A percentile compares a stretch with the other conserved stretches of the same genome.
Conservation (phyloP, 2,888 invertebrate species). For the Anthrax anthrax region DNA sequence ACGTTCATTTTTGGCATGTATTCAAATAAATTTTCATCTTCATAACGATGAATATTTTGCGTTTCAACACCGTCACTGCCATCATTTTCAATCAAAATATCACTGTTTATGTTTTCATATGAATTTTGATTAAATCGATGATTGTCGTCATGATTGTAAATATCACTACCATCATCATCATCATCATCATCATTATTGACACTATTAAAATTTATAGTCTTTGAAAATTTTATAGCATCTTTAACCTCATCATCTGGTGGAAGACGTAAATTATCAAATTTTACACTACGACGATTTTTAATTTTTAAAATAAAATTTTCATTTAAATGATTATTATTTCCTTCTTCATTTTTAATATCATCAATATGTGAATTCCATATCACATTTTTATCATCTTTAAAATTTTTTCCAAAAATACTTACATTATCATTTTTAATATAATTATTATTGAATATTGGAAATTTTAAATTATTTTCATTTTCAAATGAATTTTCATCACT, state of each 20-base stretch:
- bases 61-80: too few relatives aligned
- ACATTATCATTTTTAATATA: not conserved
- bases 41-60: too few relatives aligned
- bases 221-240: not conserved
- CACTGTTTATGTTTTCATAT: too few relatives aligned
- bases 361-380: not conserved
- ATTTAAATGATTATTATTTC: not conserved
- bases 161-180: not conserved
- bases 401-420: not conserved
- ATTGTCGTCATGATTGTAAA: not conserved
- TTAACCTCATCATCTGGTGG: not conserved
- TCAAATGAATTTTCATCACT: not conserved
- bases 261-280: not conserved
- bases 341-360: not conserved
- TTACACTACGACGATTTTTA: not conserved
- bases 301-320: not conserved
- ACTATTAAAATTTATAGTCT: not conserved
- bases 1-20: not conserved
- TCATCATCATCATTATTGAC: not conserved
- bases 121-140: not conserved
- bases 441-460: not conserved
- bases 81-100: too few relatives aligned
- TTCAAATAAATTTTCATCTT: not conserved
- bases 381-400: not conserved
- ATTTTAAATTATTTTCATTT: not conserved